Evolutionary conservation across 1,140 invertebrate genomes (phyloP).

Genomic region (Eumeta japonica): DNA sequence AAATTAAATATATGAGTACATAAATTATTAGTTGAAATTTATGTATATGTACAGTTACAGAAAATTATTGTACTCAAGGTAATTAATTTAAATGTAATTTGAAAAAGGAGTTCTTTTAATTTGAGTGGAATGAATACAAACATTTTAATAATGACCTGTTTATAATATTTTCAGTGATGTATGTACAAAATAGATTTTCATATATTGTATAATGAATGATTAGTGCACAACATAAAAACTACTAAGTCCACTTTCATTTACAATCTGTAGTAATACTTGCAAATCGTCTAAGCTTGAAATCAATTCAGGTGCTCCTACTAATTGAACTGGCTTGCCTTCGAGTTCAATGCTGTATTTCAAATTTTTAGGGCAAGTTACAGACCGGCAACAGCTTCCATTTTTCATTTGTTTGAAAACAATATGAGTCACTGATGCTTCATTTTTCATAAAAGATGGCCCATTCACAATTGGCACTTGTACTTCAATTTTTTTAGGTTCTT

Average conservation of each 20-base stretch:
- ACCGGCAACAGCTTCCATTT: constrained; percentile 37
- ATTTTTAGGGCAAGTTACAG: constrained; percentile 46
- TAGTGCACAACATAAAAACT: constrained; percentile 54
- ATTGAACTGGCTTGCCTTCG: constrained; percentile 43
- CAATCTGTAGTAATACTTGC: constrained; percentile 53
- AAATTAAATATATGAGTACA: too few species aligned
- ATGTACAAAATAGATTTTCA: too few species aligned
- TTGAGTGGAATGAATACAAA: too few species aligned
- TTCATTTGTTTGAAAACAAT: constrained; percentile 45
- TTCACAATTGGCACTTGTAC: neutral
- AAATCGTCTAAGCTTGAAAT: constrained; percentile 50
- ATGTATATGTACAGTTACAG: too few species aligned
- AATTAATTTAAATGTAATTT: too few species aligned
- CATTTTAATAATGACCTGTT: too few species aligned
- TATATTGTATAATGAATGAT: too few species aligned
- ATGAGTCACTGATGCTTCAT: constrained; percentile 27
- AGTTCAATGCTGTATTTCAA: constrained; percentile 47
- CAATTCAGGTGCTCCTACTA: constrained; percentile 51
- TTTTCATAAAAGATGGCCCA: too few species aligned
- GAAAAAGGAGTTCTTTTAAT: too few species aligned
- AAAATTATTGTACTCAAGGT: too few species aligned
- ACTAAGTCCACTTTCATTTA: constrained; percentile 44
- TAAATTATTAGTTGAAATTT: too few species aligned
- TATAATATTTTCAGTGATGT: too few species aligned
- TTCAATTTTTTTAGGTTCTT: constrained; percentile 1